Percentiles rank a stretch among this genome's conserved stretches.
These are phyloP conservation scores for Anoplius nigerrimus DNA, from an alignment of 2,888 invertebrate species.

Conservation along the genomic window DNA sequence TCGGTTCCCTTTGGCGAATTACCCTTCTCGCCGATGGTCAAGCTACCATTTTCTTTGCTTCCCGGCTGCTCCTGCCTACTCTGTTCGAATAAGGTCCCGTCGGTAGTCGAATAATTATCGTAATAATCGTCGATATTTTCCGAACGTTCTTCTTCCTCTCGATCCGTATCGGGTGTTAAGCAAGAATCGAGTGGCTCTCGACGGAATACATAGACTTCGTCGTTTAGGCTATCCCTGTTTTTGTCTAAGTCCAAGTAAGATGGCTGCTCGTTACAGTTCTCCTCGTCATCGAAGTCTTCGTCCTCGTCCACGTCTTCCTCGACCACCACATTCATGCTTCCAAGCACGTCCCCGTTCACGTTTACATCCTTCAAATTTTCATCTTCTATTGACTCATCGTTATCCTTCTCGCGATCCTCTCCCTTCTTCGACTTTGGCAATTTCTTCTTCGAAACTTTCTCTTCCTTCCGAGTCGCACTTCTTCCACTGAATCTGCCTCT, in stretches of 20 bases:
- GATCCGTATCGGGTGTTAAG: background rate
- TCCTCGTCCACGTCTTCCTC: background rate
- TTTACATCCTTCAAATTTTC: too few species aligned
- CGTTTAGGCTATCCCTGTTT: conserved; percentile 35
- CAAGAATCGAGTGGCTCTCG: conserved; percentile 26
- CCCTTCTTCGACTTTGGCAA: background rate
- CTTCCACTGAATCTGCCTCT: background rate
- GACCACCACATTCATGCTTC: background rate
- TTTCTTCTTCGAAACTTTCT: background rate
- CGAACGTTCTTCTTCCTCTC: conserved; percentile 19
- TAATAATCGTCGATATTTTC: conserved; percentile 4
- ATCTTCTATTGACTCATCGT: background rate
- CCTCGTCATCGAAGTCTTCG: background rate
- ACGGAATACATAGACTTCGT: conserved; percentile 56
- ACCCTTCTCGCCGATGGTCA: background rate
- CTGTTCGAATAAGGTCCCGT: conserved; percentile 26
- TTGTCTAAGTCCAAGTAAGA: conserved; percentile 41
- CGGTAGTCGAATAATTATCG: conserved; percentile 23
- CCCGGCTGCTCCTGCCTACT: background rate
- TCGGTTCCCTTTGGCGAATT: conserved; percentile 12
- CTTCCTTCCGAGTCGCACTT: background rate
- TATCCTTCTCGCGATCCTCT: conserved; percentile 33
- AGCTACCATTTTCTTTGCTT: background rate
- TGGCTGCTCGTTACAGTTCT: background rate
- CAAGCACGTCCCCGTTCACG: too few species aligned